Percentiles rank a stretch among this genome's conserved stretches.
These are phyloP conservation scores for Empis stercorea DNA, from an alignment of 2,888 invertebrate genomes.

Conservation along the genomic window DNA sequence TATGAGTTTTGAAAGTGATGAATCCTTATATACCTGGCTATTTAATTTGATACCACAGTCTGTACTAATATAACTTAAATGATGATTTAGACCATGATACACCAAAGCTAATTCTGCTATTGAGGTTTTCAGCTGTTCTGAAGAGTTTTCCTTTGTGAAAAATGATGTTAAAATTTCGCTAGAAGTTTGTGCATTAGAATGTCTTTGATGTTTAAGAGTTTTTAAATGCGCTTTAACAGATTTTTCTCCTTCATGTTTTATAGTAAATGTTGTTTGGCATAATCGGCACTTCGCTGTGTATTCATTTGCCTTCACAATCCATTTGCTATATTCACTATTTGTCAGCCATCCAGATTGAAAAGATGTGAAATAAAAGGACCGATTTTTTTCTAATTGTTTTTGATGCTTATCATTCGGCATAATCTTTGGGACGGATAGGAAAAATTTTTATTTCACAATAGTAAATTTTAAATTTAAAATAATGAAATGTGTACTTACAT, in stretches of 20 bases:
- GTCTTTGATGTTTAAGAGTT: too few relatives aligned
- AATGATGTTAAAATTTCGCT: conserved; percentile 8
- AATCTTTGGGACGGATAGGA: too few relatives aligned
- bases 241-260: too few relatives aligned
- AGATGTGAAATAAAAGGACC: not conserved
- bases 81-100: conserved; percentile 14
- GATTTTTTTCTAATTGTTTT: not conserved
- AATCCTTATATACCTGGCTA: conserved; percentile 12
- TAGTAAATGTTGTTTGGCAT: too few relatives aligned
- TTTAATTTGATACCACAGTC: conserved; percentile 15
- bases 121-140: conserved; percentile 10
- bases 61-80: conserved; percentile 13
- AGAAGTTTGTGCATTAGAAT: conserved; percentile 1
- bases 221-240: not conserved
- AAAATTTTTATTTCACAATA: too few relatives aligned
- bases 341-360: too few relatives aligned
- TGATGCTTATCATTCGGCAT: not conserved
- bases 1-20: conserved; percentile 10
- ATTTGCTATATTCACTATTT: too few relatives aligned
- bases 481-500: too few relatives aligned
- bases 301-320: too few relatives aligned
- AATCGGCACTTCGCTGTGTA: too few relatives aligned
- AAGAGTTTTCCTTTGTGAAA: conserved; percentile 7
- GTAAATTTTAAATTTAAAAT: too few relatives aligned
- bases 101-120: conserved; percentile 12